phyloP scores from a whole-genome alignment of 2,888 invertebrate genomes.

The Papilio protenor region DNA sequence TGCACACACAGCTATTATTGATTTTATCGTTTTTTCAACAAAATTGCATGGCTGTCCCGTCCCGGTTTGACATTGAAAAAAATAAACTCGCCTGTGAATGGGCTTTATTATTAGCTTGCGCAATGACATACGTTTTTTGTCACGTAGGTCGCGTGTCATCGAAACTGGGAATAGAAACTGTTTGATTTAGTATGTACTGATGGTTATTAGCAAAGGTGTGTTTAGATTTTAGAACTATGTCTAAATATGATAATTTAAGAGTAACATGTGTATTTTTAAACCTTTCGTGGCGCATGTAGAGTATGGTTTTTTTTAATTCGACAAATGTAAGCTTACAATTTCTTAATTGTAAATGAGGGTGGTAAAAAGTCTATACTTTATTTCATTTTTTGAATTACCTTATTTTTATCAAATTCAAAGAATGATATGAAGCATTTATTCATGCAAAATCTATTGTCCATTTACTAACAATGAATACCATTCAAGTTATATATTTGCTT shows the following conservation, averaged over 20 bases:
- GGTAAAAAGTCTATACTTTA: neutral
- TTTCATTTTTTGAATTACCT: no score
- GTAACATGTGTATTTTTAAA: neutral
- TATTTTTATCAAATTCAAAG: neutral
- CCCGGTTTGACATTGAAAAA: slow-evolving; percentile 76
- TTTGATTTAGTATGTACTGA: neutral
- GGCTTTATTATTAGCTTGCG: slow-evolving; percentile 81
- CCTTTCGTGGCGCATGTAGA: neutral
- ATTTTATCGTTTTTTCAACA: slow-evolving; percentile 77
- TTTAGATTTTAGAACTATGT: neutral
- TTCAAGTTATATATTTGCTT: neutral
- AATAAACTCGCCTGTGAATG: slow-evolving; percentile 77
- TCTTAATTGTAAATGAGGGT: no score
- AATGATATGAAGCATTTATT: neutral
- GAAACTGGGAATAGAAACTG: slow-evolving; percentile 54
- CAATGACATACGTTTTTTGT: slow-evolving; percentile 81
- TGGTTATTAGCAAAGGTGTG: neutral
- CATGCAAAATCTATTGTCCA: neutral
- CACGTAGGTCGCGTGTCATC: slow-evolving; percentile 72
- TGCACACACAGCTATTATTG: slow-evolving; percentile 81
- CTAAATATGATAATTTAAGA: neutral
- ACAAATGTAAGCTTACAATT: neutral
- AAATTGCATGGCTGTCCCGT: slow-evolving; percentile 78
- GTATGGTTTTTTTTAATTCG: neutral
- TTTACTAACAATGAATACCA: slow-evolving; percentile 2